Evolutionary conservation across 1,140 invertebrate species (phyloP).

Genomic region (Anastrepha obliqua): DNA sequence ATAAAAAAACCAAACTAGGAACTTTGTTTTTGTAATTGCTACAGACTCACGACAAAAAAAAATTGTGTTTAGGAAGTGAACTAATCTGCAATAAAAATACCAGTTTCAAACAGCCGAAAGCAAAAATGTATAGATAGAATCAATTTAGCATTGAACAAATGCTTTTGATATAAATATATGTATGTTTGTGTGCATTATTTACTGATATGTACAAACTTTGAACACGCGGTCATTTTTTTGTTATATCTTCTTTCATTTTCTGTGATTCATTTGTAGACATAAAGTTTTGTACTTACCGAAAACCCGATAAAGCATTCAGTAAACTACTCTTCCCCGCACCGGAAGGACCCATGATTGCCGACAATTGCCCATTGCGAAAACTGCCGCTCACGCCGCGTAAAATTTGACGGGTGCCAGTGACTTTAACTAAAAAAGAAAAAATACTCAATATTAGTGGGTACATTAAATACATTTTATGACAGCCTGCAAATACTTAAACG

Average conservation of each 20-base stretch:
- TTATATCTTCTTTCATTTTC: not conserved
- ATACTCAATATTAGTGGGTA: not conserved
- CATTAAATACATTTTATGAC: too few relatives aligned
- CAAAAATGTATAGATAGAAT: too few relatives aligned
- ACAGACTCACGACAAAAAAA: not conserved
- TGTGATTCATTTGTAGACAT: conserved; percentile 47
- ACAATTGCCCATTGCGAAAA: conserved; percentile 84
- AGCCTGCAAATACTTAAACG: too few relatives aligned
- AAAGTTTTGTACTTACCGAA: conserved; percentile 76
- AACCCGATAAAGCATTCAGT: conserved; percentile 83
- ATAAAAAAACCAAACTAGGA: too few relatives aligned
- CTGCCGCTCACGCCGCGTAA: conserved; percentile 82
- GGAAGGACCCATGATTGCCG: conserved; percentile 90
- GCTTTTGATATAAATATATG: not conserved
- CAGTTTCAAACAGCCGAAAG: too few relatives aligned
- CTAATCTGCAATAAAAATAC: too few relatives aligned
- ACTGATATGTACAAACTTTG: not conserved
- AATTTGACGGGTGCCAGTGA: conserved; percentile 72
- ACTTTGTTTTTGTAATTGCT: not conserved
- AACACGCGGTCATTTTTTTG: too few relatives aligned
- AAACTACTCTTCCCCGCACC: conserved; percentile 89
- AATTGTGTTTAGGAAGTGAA: too few relatives aligned
- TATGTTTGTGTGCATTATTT: not conserved
- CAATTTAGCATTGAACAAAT: too few relatives aligned
- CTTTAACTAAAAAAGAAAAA: conserved; percentile 63